phyloP scores from a whole-genome alignment of 2,797 vertebrate genomes.

The Pseudotriccus pelzelni region DNA sequence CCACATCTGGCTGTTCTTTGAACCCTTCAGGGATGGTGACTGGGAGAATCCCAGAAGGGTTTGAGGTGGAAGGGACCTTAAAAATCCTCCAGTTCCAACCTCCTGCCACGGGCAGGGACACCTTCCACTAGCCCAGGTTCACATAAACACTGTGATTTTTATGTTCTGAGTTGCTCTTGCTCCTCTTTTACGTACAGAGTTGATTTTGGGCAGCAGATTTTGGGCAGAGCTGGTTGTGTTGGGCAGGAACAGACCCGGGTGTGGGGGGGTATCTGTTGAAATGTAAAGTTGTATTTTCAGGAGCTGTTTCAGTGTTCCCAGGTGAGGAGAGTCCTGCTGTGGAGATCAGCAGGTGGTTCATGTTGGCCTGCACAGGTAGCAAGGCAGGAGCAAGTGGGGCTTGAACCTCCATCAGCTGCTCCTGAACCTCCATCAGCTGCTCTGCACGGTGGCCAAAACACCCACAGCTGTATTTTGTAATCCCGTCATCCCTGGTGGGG shows the following conservation, averaged over 20 bases:
- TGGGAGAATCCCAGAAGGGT: not conserved
- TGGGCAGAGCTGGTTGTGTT: not conserved
- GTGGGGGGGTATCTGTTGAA: fast-evolving
- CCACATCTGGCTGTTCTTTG: not conserved
- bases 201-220: not conserved
- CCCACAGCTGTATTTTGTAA: too few species aligned
- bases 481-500: too few species aligned
- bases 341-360: not conserved
- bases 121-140: not conserved
- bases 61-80: not conserved
- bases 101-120: not conserved
- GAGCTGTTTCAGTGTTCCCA: not conserved
- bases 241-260: not conserved
- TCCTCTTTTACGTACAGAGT: fast-evolving
- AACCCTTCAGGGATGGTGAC: not conserved
- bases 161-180: not conserved
- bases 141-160: not conserved
- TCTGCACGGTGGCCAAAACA: not conserved
- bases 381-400: not conserved
- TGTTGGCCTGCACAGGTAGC: not conserved
- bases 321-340: not conserved
- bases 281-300: fast-evolving
- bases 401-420: not conserved
- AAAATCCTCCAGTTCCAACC: not conserved
- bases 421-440: too few species aligned